Base-by-base conservation (phyloP, 2,113 vertebrate genomes). In the Pelusios castaneus region DNA sequence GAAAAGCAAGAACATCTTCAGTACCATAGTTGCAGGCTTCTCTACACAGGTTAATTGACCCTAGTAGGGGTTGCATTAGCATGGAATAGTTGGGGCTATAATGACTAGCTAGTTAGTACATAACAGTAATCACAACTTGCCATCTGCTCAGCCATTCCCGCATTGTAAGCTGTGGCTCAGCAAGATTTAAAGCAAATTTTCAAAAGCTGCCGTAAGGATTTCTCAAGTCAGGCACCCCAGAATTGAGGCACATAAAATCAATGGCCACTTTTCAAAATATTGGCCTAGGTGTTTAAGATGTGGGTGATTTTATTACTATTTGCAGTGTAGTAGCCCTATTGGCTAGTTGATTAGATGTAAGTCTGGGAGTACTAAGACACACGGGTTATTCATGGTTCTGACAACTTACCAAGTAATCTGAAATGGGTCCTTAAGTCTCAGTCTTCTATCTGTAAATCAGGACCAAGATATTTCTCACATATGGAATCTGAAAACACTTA, bases 11-110 rank as follows among this genome's bases (percentile, higher is more conserved):
- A 67, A 73, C 87, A 90, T 89, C 82, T 89, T 6, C 27, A n/a
- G 3, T 38, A 70, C 38, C 82, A 85, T 0, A 0, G 85, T 95
- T 92, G 63, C 0, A 0, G 77, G 56, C 86, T 87, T 95, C 24
- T 94, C 93, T 89, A 94, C 63, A 81, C 85, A 96, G 92, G 94
- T 93, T 95, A 97, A 96, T 88, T 73, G 87, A 94, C 84, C 91
- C 87, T 76, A 89, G 24, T 76, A 45, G 41, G 24, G 25, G 43
- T 45, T 76, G 91, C 76, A 70, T 70, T 70, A 70, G 34, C 19
- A 70, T 70, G 63, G 17, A 75, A 21, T 75, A 75, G 70, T 25
- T 41, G 38, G 38, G n/a, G n/a, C 11, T 21, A 22, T 19, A 73
- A 24, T 25, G n/a, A 47, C 47, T 73, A 25, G 17, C 21, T 43